A percentile compares a stretch with the other conserved stretches of the same genome.
These are phyloP conservation scores for Nannobrachium achirus DNA, from an alignment of 2,113 vertebrate genomes.

Conservation along the genomic window DNA sequence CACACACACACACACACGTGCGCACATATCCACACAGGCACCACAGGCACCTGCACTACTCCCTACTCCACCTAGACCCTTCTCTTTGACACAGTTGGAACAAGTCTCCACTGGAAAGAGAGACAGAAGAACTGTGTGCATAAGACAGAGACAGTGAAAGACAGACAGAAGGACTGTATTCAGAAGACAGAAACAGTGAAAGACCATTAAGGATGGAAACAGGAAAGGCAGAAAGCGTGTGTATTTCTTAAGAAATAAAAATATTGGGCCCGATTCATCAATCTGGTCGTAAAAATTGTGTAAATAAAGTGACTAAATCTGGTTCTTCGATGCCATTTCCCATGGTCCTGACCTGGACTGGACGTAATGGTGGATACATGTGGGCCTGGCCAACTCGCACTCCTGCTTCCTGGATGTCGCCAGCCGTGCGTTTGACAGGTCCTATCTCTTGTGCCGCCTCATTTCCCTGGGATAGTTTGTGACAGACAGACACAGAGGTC, in stretches of 20 bases:
- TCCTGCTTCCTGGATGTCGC: too few species aligned
- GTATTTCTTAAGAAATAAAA: neutral
- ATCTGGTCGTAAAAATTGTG: too few species aligned
- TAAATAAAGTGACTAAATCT: too few species aligned
- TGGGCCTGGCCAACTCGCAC: too few species aligned
- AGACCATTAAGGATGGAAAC: neutral
- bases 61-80: neutral
- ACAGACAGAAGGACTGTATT: conserved; percentile 30
- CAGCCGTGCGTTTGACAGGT: too few species aligned
- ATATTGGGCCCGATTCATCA: too few species aligned
- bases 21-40: conserved; percentile 9
- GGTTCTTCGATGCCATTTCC: too few species aligned
- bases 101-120: conserved; percentile 7
- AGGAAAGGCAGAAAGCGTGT: neutral
- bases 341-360: too few species aligned
- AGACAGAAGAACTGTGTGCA: conserved; percentile 15
- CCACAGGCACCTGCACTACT: neutral
- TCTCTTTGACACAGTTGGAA: neutral
- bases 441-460: too few species aligned
- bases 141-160: neutral
- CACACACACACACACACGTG: conserved; percentile 44
- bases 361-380: too few species aligned
- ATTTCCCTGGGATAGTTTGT: too few species aligned
- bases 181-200: conserved; percentile 11
- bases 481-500: too few species aligned